Evolutionary conservation across 2,797 vertebrate genomes (phyloP).

Genomic region (Platyrinchus mystaceus): DNA sequence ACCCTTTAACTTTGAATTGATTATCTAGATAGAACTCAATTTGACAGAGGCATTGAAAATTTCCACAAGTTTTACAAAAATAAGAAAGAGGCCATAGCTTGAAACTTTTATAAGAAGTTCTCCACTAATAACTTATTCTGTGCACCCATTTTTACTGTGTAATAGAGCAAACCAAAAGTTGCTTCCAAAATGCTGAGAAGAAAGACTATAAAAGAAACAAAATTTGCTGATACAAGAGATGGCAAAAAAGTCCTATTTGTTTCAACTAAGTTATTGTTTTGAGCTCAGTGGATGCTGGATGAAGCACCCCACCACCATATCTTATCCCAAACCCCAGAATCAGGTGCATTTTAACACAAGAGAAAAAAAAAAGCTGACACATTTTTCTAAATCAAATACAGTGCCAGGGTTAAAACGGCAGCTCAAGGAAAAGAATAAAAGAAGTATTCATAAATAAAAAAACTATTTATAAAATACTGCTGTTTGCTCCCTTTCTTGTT

Average conservation of each 20-base stretch:
- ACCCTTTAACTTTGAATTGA: conserved; percentile 16
- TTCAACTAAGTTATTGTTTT: background rate
- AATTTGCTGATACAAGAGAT: background rate
- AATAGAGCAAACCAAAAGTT: background rate
- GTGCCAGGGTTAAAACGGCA: background rate
- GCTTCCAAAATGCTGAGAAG: background rate
- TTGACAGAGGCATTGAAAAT: background rate
- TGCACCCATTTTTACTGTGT: background rate
- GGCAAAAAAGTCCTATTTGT: background rate
- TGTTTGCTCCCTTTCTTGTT: background rate
- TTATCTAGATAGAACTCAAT: background rate
- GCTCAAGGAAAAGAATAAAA: background rate
- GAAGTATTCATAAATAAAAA: background rate
- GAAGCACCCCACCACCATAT: fast-evolving
- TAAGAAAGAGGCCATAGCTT: background rate
- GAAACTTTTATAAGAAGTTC: background rate
- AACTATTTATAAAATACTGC: background rate
- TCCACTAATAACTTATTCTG: background rate
- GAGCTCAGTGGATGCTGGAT: background rate
- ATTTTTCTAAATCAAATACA: background rate
- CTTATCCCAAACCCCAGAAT: background rate
- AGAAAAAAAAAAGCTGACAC: background rate
- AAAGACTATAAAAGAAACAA: background rate
- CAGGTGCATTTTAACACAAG: background rate
- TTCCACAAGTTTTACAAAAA: background rate